Evolutionary conservation across 2,113 vertebrate genomes (phyloP).

Genomic region (Tragelaphus strepsiceros): DNA sequence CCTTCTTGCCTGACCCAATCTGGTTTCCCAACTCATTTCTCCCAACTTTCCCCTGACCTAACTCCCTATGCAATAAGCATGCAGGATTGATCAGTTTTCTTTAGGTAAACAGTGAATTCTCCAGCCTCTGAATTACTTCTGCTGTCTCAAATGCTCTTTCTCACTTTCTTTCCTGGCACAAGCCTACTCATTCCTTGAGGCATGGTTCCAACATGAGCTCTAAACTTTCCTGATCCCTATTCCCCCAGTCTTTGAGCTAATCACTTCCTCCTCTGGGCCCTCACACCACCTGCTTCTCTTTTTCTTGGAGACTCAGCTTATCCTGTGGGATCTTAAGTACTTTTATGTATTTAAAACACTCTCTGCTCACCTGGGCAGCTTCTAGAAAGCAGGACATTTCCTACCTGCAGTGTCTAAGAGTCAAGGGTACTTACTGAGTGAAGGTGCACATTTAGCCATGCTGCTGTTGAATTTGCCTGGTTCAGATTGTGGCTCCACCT

Average conservation of each 20-base stretch:
- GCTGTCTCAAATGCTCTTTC: background rate
- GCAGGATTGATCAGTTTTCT: background rate
- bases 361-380: background rate
- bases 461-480: background rate
- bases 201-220: background rate
- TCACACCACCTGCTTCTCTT: background rate
- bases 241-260: background rate
- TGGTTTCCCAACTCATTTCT: background rate
- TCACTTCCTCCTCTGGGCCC: background rate
- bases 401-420: background rate
- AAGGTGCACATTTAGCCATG: background rate
- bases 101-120: background rate
- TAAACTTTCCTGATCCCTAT: background rate
- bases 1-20: background rate
- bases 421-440: background rate
- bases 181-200: background rate
- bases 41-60: background rate
- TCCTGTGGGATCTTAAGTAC: background rate
- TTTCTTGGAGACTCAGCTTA: background rate
- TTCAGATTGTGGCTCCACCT: background rate
- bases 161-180: background rate
- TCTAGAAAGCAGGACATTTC: background rate
- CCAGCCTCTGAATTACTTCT: background rate
- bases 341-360: background rate
- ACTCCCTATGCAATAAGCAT: background rate